A percentile compares a stretch with the other conserved stretches of the same genome.
Conservation (phyloP, 2,888 invertebrate species). For the Oligia strigilis region DNA sequence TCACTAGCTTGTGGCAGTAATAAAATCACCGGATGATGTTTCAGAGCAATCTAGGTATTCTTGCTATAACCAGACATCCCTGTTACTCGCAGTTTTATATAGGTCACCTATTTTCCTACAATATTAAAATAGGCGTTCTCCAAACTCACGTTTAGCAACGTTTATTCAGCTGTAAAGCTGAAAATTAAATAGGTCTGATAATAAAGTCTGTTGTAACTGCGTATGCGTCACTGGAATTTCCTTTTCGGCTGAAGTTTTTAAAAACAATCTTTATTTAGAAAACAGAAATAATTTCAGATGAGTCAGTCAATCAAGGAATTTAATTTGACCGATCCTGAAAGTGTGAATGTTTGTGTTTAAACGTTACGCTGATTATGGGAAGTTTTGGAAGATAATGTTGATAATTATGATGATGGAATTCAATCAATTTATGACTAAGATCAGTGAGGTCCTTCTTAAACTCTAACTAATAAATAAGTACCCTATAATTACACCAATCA, state of each 20-base stretch:
- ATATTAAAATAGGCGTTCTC: slow-evolving; percentile 23
- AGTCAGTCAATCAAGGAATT: slow-evolving; percentile 32
- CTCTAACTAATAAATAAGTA: not conserved
- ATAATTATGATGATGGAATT: not conserved
- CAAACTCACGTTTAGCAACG: slow-evolving; percentile 15
- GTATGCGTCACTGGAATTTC: slow-evolving; percentile 60
- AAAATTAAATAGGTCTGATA: slow-evolving; percentile 30
- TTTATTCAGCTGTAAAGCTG: slow-evolving; percentile 52
- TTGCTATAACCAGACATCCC: not conserved
- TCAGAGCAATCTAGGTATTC: not conserved
- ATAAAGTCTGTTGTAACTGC: slow-evolving; percentile 13
- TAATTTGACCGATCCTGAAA: slow-evolving; percentile 27
- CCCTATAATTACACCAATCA: not conserved
- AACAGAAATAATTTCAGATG: slow-evolving; percentile 23
- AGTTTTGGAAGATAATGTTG: not conserved
- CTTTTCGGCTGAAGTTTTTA: slow-evolving; percentile 49
- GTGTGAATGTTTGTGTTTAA: not conserved
- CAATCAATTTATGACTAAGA: not conserved
- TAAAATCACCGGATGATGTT: not conserved
- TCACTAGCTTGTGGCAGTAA: not conserved
- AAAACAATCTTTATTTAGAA: slow-evolving; percentile 39
- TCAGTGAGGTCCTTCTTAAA: not conserved
- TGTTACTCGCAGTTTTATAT: not conserved
- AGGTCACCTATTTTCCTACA: slow-evolving; percentile 35
- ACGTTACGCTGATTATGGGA: no score